Evolutionary conservation across 1,140 invertebrate genomes (phyloP).

Genomic region (Trichomalopsis sarcophagae): DNA sequence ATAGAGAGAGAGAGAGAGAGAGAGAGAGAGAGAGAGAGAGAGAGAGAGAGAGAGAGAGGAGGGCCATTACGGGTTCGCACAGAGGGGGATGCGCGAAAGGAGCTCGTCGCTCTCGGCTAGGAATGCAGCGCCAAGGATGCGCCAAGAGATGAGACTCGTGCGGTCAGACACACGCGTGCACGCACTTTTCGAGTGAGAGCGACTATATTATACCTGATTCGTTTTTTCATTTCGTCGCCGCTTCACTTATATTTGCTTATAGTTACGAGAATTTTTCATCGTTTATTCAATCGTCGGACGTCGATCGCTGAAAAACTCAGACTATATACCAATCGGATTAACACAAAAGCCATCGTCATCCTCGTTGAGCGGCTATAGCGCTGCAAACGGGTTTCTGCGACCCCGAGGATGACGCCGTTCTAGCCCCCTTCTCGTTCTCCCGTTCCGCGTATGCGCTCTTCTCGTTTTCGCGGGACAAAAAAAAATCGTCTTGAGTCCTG

Average conservation of each 20-base stretch:
- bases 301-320: no score
- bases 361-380: not conserved
- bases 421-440: constrained; percentile 3
- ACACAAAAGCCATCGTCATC: constrained; percentile 1
- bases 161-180: not conserved
- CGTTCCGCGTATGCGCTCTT: not conserved
- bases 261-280: no score
- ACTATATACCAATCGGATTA: not conserved
- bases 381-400: constrained; percentile 22
- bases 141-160: not conserved
- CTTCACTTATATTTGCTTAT: not conserved
- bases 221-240: not conserved
- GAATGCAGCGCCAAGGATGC: constrained; percentile 22
- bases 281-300: no score
- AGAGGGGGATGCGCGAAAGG: not conserved
- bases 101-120: constrained; percentile 14
- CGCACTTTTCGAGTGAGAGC: constrained; percentile 23
- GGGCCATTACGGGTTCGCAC: constrained; percentile 11
- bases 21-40: constrained; percentile 13
- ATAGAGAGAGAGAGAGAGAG: constrained; percentile 10
- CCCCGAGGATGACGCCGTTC: constrained; percentile 27
- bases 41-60: constrained; percentile 10
- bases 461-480: constrained; percentile 4
- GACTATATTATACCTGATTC: not conserved
- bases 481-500: not conserved